These are phyloP conservation scores for Pangasius djambal DNA, from an alignment of 2,797 vertebrate species.

Conservation along the genomic window DNA sequence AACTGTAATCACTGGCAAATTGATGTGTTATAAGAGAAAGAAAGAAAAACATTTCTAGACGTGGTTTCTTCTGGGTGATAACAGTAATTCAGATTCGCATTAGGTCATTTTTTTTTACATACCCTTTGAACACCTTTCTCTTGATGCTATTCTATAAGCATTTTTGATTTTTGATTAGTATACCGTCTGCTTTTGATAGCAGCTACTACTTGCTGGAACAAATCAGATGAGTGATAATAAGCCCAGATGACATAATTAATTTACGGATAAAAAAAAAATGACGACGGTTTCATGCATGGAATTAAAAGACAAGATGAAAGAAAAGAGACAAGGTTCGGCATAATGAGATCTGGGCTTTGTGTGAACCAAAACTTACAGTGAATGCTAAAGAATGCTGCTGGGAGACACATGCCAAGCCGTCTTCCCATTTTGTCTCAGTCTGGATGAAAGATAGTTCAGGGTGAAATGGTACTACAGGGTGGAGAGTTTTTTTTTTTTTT, in stretches of 20 bases:
- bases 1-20: neutral
- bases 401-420: conserved; percentile 26
- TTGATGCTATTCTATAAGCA: conserved; percentile 6
- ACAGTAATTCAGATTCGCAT: neutral
- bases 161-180: conserved; percentile 43
- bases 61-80: neutral
- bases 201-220: conserved; percentile 51
- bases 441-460: conserved; percentile 14
- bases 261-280: conserved; percentile 42
- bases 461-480: conserved; percentile 1
- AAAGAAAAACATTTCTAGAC: neutral
- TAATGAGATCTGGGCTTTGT: conserved; percentile 45
- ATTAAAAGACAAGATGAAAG: conserved; percentile 8
- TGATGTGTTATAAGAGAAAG: neutral
- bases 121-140: neutral
- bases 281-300: conserved; percentile 37
- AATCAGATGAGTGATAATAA: conserved; percentile 58
- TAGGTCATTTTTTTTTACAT: no score
- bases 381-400: conserved; percentile 49
- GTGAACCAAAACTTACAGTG: conserved; percentile 48
- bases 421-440: conserved; percentile 26
- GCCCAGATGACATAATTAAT: conserved; percentile 49
- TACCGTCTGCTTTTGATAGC: conserved; percentile 38
- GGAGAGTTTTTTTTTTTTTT: neutral
- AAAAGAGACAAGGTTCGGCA: conserved; percentile 25